Base-by-base conservation (phyloP, 2,888 invertebrate species). In the Melieria crassipennis region DNA sequence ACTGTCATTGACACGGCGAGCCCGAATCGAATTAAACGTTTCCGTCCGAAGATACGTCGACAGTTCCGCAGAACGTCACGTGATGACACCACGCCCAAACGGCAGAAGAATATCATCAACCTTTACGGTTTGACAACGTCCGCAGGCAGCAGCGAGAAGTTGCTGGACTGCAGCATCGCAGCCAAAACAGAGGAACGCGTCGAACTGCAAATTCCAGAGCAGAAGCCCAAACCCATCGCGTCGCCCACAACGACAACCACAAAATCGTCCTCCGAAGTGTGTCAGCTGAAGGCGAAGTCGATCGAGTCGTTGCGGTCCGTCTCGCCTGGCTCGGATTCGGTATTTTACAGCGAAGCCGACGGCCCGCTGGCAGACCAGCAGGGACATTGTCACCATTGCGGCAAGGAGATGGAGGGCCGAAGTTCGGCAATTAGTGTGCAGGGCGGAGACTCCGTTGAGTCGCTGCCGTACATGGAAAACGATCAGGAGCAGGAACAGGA, bases 311-410 rank as follows among this genome's bases (percentile, higher is more conserved):
- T 96, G 68, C 90, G 95, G 63, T 95, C 95, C n/a, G 94, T 94
- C 56, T 95, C 95, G 80, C 95, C 95, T 4, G 95, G 96, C 43
- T 95, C 95, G 76, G 95, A 96, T 86, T 95, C 94, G 71, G 95
- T 96, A 45, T 96, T 96, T 87, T 95, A 94, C 87, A 94, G 94
- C 82, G 94, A 94, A 85, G 91, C 90, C 10, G 92, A 91, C 83
- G 83, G 82, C 9, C 82, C 81, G 30, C 88, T 88, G 73, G 81
- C 87, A 64, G 87, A 87, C 46, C 88, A 88, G 71, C 75, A 74
- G 11, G 88, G 88, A 75, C 94, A 94, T 82, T 95, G 95, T 83
- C 89, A 93, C 73, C 94, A 94, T 82, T 95, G 95, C 82, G 94
- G 94, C 69, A 93, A 94, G 86, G 94, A 94, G 87, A 93, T 92